Base-by-base conservation (phyloP, 2,797 vertebrate species). In the Bryconaethiops microstoma region DNA sequence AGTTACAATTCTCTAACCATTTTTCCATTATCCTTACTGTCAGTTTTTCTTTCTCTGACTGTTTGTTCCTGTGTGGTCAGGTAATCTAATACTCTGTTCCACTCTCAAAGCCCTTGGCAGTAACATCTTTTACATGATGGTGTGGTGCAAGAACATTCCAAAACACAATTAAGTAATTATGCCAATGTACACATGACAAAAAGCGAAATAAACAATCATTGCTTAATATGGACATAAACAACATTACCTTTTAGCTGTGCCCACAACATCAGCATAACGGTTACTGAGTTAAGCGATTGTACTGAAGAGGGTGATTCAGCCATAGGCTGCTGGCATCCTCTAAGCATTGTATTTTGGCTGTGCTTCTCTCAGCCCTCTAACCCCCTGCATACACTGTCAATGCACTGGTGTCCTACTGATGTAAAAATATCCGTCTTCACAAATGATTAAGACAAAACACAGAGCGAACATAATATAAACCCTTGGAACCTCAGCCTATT, bases 151-250 rank as follows among this genome's bases (percentile, higher is more conserved):
- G 52, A 74, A 60, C 40, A 50, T 59, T 23, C 62, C 25, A 19
- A 16, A 64, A 21, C 4, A 50, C 25, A 63, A 77, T 71, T 19
- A 21, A 85, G 85, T 83, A 89, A 86, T 86, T 75, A 86, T 54
- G 48, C 39, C 16, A 69, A 62, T 48, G 9, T n/a, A 52, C 21
- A 21, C 52, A 57, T 40, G 29, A 40, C 54, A 13, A 19, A 40
- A 52, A 42, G 17, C 35, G 17, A 40, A 57, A 59, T n/a, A 21
- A 73, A 14, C 54, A 57, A 35, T 39, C 52, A 17, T 21, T 21
- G 52, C 29, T 50, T 35, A 71, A 52, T 72, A 50, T 4, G 12
- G 50, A 21, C 50, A 19, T 72, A 29, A 17, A 54, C 35, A 25
- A 39, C 10, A 19, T 54, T 71, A 71, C 50, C 7, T 29, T 39